A percentile compares a stretch with the other conserved stretches of the same genome.
Conservation (phyloP, 1,140 invertebrate genomes). For the Adoxophyes honmai region DNA sequence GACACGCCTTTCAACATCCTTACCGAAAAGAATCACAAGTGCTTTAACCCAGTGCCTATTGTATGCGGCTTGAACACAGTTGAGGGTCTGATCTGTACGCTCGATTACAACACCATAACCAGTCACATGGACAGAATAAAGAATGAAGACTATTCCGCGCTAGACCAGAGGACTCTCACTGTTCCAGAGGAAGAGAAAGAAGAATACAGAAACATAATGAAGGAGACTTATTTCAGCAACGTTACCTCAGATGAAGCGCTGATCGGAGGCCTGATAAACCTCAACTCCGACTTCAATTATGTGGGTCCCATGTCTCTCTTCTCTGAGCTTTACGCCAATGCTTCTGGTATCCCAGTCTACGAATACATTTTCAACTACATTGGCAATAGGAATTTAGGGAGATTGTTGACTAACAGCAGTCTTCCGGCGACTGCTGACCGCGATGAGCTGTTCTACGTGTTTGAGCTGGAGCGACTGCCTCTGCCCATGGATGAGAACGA, state of each 20-base stretch:
- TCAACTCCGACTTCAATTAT: conserved; percentile 58
- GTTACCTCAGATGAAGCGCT: conserved; percentile 48
- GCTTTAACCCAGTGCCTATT: conserved; percentile 65
- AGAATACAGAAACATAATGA: conserved; percentile 44
- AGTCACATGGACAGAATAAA: conserved; percentile 64
- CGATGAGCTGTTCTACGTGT: conserved; percentile 64
- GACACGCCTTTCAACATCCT: conserved; percentile 72
- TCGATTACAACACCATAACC: conserved; percentile 62
- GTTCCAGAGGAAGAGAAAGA: conserved; percentile 41
- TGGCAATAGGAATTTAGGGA: conserved; percentile 58
- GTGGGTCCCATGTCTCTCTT: conserved; percentile 57
- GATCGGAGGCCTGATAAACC: conserved; percentile 59
- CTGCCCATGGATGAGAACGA: conserved; percentile 61
- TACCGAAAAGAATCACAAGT: conserved; percentile 29
- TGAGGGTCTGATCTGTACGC: conserved; percentile 52
- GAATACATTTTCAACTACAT: conserved; percentile 62
- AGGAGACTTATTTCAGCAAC: conserved; percentile 57
- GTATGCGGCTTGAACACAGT: conserved; percentile 72
- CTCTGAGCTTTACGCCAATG: conserved; percentile 50
- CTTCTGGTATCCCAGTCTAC: conserved; percentile 39
- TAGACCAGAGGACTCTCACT: conserved; percentile 49
- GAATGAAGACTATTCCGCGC: conserved; percentile 53
- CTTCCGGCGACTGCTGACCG: conserved; percentile 48
- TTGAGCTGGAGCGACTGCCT: conserved; percentile 56
- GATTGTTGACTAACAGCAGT: conserved; percentile 57